Evolutionary conservation across 2,797 vertebrate species (phyloP).

Genomic region (Yasuhikotakia modesta): DNA sequence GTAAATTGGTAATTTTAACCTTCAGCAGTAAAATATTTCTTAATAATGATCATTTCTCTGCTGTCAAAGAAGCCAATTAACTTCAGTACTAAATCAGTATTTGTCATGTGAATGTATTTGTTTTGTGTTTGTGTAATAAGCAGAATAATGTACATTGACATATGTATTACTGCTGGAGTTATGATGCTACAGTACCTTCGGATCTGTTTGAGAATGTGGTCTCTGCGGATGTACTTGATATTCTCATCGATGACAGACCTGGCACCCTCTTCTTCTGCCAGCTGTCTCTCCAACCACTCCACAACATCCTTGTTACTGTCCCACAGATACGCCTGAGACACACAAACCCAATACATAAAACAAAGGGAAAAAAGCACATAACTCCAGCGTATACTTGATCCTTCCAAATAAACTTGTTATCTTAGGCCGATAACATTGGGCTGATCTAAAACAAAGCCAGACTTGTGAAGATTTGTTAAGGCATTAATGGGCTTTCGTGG

Average conservation of each 20-base stretch:
- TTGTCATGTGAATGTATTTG: not conserved
- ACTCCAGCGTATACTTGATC: not conserved
- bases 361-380: not conserved
- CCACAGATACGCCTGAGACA: conserved; percentile 89
- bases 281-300: conserved; percentile 92
- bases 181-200: conserved; percentile 69
- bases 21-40: too few relatives aligned
- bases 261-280: conserved; percentile 88
- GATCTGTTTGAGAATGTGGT: conserved; percentile 84
- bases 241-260: conserved; percentile 93
- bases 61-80: not conserved
- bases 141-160: not conserved
- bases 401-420: conserved; percentile 11
- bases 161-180: not conserved
- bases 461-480: conserved; percentile 77
- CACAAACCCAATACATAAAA: not conserved
- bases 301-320: conserved; percentile 95
- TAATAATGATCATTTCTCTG: too few relatives aligned
- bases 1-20: too few relatives aligned
- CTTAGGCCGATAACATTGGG: conserved; percentile 70
- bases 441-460: conserved; percentile 80
- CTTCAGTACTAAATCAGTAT: not conserved
- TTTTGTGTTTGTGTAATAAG: not conserved
- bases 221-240: conserved; percentile 95
- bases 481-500: conserved; percentile 75